Evolutionary conservation across 2,797 vertebrate species (phyloP).

Genomic region (Ctenopoma multispine): DNA sequence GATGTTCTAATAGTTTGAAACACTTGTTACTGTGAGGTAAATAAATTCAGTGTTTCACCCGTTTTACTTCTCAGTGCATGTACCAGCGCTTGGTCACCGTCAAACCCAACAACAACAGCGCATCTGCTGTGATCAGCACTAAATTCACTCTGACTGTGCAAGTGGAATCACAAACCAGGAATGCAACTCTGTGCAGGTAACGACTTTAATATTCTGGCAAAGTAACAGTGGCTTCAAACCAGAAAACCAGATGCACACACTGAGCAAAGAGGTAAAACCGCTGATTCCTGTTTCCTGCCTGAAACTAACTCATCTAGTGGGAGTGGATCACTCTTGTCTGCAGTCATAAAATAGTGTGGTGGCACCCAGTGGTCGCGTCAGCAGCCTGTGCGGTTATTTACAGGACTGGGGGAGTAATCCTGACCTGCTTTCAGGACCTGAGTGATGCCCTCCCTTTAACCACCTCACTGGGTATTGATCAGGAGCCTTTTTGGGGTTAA

Average conservation of each 20-base stretch:
- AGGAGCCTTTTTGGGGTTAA: slow-evolving; percentile 84
- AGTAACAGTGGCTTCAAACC: slow-evolving; percentile 3
- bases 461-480: slow-evolving; percentile 79
- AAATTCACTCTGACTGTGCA: slow-evolving; percentile 74
- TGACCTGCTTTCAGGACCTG: slow-evolving; percentile 81
- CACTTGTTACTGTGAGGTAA: not conserved
- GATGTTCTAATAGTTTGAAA: not conserved
- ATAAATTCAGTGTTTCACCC: not conserved
- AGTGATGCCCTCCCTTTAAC: slow-evolving; percentile 77
- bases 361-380: slow-evolving; percentile 72
- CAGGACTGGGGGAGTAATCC: slow-evolving; percentile 65
- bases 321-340: slow-evolving; percentile 36
- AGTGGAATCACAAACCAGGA: slow-evolving; percentile 56
- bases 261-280: not conserved
- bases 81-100: slow-evolving; percentile 71
- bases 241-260: not conserved
- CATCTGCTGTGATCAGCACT: slow-evolving; percentile 75
- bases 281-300: slow-evolving; percentile 35
- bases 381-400: slow-evolving; percentile 78
- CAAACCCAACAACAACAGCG: slow-evolving; percentile 68
- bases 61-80: slow-evolving; percentile 73
- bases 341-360: slow-evolving; percentile 62
- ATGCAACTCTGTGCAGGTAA: slow-evolving; percentile 82
- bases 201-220: not conserved
- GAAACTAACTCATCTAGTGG: slow-evolving; percentile 23